Evolutionary conservation across 2,797 vertebrate genomes (phyloP).

Genomic region (Betta splendens): DNA sequence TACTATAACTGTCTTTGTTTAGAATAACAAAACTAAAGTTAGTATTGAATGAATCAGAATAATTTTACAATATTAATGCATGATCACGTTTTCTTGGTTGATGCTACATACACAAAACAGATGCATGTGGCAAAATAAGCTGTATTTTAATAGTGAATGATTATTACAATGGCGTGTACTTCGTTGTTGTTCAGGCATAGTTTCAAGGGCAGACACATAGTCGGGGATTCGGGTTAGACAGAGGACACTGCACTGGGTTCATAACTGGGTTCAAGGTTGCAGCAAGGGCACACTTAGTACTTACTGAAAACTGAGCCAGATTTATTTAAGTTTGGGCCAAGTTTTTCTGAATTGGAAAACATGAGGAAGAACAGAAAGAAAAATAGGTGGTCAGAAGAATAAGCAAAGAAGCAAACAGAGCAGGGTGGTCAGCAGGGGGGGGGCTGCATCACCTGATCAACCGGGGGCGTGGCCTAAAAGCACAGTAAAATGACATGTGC

Average conservation of each 20-base stretch:
- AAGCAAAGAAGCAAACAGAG: conserved; percentile 46
- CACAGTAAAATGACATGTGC: background rate
- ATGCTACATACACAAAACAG: conserved; percentile 35
- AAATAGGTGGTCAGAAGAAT: conserved; percentile 57
- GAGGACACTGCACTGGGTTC: conserved; percentile 67
- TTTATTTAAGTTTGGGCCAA: conserved; percentile 84
- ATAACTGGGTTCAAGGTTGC: conserved; percentile 74
- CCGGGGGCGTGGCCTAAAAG: background rate
- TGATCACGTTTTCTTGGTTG: background rate
- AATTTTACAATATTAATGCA: background rate
- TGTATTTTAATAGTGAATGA: conserved; percentile 43
- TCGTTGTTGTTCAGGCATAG: conserved; percentile 33
- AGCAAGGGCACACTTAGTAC: conserved; percentile 81
- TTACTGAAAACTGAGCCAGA: conserved; percentile 86
- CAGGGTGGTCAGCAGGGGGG: conserved; percentile 18
- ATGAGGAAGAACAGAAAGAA: conserved; percentile 70
- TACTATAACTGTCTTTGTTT: background rate
- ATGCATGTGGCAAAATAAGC: conserved; percentile 41
- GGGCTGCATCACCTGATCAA: background rate
- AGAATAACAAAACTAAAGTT: background rate
- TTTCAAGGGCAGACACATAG: conserved; percentile 57
- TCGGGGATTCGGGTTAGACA: conserved; percentile 69
- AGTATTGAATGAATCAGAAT: too few species aligned
- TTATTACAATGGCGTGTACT: conserved; percentile 42
- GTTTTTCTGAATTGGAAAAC: conserved; percentile 84